phyloP scores from a whole-genome alignment of 2,797 vertebrate genomes.

The Chlorospingus semifuscus region DNA sequence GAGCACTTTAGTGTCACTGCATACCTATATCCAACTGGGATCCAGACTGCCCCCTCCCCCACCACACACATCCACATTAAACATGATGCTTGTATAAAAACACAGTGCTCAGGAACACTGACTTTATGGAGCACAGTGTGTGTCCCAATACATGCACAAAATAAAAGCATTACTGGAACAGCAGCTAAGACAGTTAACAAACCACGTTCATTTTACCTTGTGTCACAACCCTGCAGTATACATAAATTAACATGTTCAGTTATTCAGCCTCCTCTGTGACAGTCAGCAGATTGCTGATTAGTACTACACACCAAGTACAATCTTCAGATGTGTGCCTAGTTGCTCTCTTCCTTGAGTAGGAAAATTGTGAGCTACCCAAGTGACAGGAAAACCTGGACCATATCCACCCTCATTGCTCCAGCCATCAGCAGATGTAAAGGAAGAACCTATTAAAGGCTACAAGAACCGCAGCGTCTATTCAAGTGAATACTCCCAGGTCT shows the following conservation, averaged over 20 bases:
- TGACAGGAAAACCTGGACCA: neutral
- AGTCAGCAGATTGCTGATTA: conserved; percentile 31
- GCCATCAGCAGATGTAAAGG: neutral
- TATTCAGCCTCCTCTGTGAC: neutral
- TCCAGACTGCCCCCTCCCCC: neutral
- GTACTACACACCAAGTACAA: neutral
- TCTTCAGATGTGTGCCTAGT: neutral
- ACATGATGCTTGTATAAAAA: neutral
- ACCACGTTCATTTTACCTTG: neutral
- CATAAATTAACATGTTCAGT: conserved; percentile 16
- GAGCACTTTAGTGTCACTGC: neutral
- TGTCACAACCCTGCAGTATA: neutral
- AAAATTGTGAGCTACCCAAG: neutral
- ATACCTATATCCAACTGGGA: neutral
- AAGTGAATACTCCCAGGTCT: neutral
- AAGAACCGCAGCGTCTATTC: neutral
- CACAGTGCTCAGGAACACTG: neutral
- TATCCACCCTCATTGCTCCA: neutral
- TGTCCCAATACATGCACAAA: neutral
- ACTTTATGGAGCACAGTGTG: neutral
- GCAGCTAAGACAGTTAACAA: neutral
- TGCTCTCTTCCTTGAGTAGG: neutral
- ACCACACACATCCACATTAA: neutral
- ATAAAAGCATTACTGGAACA: neutral
- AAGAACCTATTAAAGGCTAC: neutral